Base-by-base conservation (phyloP, 1,140 invertebrate species). In the Branchinecta lindahli region DNA sequence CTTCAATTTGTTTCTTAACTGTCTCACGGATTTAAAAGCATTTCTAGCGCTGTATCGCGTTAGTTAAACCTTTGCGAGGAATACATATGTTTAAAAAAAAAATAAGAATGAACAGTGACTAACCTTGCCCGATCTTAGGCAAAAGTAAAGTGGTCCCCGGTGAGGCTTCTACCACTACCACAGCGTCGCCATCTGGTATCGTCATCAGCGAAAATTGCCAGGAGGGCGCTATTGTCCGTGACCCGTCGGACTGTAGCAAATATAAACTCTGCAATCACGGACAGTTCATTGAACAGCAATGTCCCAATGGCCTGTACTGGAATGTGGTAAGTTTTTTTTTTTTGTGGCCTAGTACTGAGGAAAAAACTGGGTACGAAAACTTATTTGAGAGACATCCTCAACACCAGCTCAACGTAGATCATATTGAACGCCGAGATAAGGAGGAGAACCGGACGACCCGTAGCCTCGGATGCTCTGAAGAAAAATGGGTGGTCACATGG, bases 401-500 rank as follows among this genome's bases (percentile, higher is more conserved):
- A 78, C 76, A 7, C 75, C 78, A 10, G 45, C 76, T 0, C 76
- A 76, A 69, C 65, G 9, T 10, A 77, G 78, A 3, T 78, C 75
- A 10, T 76, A 76, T 68, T 77, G 77, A 33, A 77, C 75, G 0
- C 76, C 77, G 6, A 77, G 76, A 71, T 70, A 46, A 68, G 78
- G 77, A 15, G 74, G 74, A 71, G 71, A 70, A 66, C 72, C 73
- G 74, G 71, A 70, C 68, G 76, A 67, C 79, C 80, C 70, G 79
- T 78, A 71, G 45, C 20, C 66, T 66, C 20, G 46, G 66, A 68
- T 72, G 52, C 45, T n/a, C n/a, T 78, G 33, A 33, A 33, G 33
- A 33, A 33, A 33, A 33, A 1, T 33, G 5, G 33, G 33, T 33
- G 33, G 33, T 33, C 33, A 33, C 2, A 33, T 5, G 33, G 33